Base-by-base conservation (phyloP, 64 coral and sea anemone genomes). In the Montipora sp. region DNA sequence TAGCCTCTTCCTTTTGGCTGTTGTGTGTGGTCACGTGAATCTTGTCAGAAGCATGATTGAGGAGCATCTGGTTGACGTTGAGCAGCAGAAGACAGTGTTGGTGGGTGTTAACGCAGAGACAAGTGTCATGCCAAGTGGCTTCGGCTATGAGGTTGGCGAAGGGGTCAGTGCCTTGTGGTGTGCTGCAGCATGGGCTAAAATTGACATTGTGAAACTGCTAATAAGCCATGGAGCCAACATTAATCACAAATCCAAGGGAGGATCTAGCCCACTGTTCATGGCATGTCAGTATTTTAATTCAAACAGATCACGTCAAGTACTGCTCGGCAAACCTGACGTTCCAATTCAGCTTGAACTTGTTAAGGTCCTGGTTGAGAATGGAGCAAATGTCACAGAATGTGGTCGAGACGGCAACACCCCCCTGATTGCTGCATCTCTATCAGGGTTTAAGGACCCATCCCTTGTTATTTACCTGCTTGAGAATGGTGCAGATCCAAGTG, bases 281-380 rank as follows among this genome's bases (percentile, higher is more conserved):
- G 92, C 92, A 18, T 93, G 92, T 49, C 85, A 80, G n/a, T 89
- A 89, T 73, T 93, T 93, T 48, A 22, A 88, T 89, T 93, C 65
- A 74, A 71, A 93, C 84, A 75, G 92, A 73, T 49, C 67, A 89
- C 78, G 67, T 49, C 82, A 85, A 8, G 77, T 93, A 9, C 87
- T 88, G 60, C 88, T 87, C 47, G 92, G 80, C 23, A 88, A 83
- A 51, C 84, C 85, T n/a, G 79, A 88, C 23, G 58, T 93, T 10
- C 77, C 87, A 48, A 48, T 65, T 48, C 87, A 93, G 20, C 73
- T 89, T 81, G 92, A 79, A 14, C 87, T 93, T 74, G 92, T 93
- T 14, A 69, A 89, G 78, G 89, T 81, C 86, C 92, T 93, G 27
- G 85, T 93, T 18, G 92, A 93, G 15, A 93, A 70, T 93, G 92